Conservation (phyloP, 2,888 invertebrate genomes). For the Drosophila neoperkinsi region DNA sequence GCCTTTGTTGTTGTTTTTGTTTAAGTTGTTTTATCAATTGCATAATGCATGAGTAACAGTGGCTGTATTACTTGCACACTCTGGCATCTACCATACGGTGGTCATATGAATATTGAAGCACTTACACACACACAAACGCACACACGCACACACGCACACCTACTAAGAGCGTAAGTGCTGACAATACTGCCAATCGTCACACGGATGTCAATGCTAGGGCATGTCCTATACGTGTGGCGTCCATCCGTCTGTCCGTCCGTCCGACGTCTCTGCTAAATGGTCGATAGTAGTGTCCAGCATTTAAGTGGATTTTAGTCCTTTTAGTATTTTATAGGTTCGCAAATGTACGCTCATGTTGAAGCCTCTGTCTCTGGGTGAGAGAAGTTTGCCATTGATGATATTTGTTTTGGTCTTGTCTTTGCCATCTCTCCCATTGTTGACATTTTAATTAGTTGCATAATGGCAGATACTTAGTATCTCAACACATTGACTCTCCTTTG, state of each 20-base stretch:
- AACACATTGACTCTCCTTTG: constrained; percentile 48
- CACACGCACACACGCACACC: constrained; percentile 1
- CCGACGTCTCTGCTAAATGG: constrained; percentile 13
- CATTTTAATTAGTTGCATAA: constrained; percentile 72
- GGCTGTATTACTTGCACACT: constrained; percentile 40
- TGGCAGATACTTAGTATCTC: constrained; percentile 53
- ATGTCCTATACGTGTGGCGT: constrained; percentile 10
- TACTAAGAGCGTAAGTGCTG: constrained; percentile 47
- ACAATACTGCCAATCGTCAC: constrained; percentile 64
- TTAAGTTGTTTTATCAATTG: constrained; percentile 50
- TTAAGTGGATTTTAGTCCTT: constrained; percentile 43
- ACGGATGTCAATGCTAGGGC: constrained; percentile 37
- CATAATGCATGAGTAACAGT: constrained; percentile 69
- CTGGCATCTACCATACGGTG: constrained; percentile 13
- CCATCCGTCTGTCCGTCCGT: not conserved
- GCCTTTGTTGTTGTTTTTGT: constrained; percentile 23
- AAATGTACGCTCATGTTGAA: not conserved
- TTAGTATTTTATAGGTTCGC: constrained; percentile 24
- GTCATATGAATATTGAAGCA: constrained; percentile 63
- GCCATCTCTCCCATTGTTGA: constrained; percentile 54
- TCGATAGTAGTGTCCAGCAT: constrained; percentile 34
- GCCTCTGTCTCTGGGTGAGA: not conserved
- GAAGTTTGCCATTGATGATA: constrained; percentile 14
- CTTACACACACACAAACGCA: constrained; percentile 8
- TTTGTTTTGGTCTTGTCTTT: constrained; percentile 38